A percentile compares a stretch with the other conserved stretches of the same genome.
Conservation (phyloP, 2,888 invertebrate genomes). For the Harpalus rufipes region DNA sequence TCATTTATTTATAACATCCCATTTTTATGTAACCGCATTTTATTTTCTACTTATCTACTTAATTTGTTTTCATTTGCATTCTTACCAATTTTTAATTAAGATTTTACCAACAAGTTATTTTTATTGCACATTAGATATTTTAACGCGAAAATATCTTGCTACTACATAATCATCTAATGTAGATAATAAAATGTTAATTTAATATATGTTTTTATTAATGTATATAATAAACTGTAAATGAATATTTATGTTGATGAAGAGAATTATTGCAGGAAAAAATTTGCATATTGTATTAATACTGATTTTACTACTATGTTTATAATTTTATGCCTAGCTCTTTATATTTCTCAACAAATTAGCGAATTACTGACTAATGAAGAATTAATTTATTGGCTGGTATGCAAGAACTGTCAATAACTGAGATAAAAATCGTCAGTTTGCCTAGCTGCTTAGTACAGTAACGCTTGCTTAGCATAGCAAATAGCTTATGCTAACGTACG, state of each 20-base stretch:
- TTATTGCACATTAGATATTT: constrained; percentile 33
- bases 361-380: constrained; percentile 42
- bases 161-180: constrained; percentile 14
- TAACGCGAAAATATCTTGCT: constrained; percentile 13
- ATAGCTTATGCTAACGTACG: constrained; percentile 37
- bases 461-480: constrained; percentile 45
- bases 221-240: constrained; percentile 13
- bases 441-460: constrained; percentile 28
- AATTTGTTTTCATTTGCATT: constrained; percentile 33
- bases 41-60: constrained; percentile 13
- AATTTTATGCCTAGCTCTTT: constrained; percentile 19
- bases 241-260: constrained; percentile 23
- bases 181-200: constrained; percentile 37
- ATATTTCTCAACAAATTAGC: constrained; percentile 41
- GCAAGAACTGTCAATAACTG: constrained; percentile 33
- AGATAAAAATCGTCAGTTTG: constrained; percentile 20
- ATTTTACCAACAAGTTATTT: constrained; percentile 28
- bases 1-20: constrained; percentile 49
- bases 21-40: constrained; percentile 47
- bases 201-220: constrained; percentile 43
- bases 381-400: constrained; percentile 35
- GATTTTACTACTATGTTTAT: constrained; percentile 39
- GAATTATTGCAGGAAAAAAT: background rate
- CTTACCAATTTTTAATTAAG: constrained; percentile 36
- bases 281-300: constrained; percentile 38